These are phyloP conservation scores for Eubasilissa regina DNA, from an alignment of 1,140 invertebrate species.

Conservation along the genomic window DNA sequence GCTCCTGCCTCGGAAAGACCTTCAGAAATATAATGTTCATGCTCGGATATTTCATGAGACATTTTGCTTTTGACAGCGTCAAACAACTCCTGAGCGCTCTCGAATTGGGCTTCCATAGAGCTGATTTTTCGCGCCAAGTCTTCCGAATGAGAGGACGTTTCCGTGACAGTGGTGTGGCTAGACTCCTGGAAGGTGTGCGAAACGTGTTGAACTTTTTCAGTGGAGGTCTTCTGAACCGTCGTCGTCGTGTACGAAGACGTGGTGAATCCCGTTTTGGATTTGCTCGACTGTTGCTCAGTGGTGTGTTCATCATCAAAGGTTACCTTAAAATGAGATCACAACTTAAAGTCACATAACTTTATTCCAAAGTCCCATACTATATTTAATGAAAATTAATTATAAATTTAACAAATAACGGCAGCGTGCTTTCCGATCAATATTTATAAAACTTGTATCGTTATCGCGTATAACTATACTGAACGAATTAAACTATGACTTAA, in stretches of 20 bases:
- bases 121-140: background rate
- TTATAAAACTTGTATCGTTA: no score
- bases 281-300: background rate
- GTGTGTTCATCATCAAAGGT: constrained; percentile 16
- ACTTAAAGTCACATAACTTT: no score
- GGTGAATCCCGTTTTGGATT: constrained; percentile 17
- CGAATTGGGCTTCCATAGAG: constrained; percentile 22
- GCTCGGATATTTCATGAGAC: constrained; percentile 38
- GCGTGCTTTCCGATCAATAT: no score
- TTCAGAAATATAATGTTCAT: constrained; percentile 33
- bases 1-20: constrained; percentile 50
- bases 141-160: background rate
- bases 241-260: constrained; percentile 20
- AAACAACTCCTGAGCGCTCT: constrained; percentile 33
- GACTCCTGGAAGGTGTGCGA: background rate
- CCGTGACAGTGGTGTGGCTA: background rate
- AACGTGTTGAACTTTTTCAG: constrained; percentile 27
- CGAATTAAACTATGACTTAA: no score
- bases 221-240: constrained; percentile 24
- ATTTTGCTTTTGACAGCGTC: constrained; percentile 24
- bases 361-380: no score
- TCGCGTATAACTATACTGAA: no score
- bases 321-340: background rate
- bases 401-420: no score
- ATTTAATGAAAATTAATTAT: no score